Conservation (phyloP, 53 echinoderm and acorn worm species). For the Arbacia lixula region DNA sequence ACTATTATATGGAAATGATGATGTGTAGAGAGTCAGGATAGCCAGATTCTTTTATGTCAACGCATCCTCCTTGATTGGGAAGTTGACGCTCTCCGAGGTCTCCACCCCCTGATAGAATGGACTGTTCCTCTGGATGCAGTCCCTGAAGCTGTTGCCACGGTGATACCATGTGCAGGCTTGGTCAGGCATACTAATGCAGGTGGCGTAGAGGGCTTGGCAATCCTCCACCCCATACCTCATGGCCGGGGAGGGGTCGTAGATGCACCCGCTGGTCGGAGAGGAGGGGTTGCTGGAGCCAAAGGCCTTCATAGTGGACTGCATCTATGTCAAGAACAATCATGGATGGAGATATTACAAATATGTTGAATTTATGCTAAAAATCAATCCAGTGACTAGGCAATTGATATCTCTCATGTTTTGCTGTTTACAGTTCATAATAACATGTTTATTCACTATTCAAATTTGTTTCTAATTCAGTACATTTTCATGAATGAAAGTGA, state of each 20-base stretch:
- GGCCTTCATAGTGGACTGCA: slow-evolving; percentile 17
- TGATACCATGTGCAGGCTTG: slow-evolving; percentile 75
- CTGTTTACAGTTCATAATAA: too few species aligned
- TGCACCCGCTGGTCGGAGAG: slow-evolving; percentile 41
- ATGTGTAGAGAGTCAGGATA: too few species aligned
- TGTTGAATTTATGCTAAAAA: too few species aligned
- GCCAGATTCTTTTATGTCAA: slow-evolving; percentile 19
- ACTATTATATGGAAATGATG: too few species aligned
- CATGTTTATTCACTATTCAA: too few species aligned
- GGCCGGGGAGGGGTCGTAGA: slow-evolving; percentile 48
- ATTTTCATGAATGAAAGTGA: too few species aligned
- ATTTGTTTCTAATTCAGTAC: too few species aligned
- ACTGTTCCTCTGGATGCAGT: slow-evolving; percentile 63
- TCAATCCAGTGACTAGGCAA: too few species aligned
- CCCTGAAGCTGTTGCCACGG: slow-evolving; percentile 55
- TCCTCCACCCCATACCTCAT: slow-evolving; percentile 53
- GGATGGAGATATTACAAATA: too few species aligned
- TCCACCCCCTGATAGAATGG: slow-evolving; percentile 48
- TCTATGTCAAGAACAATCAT: background rate
- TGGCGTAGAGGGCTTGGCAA: slow-evolving; percentile 81
- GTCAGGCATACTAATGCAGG: slow-evolving; percentile 59
- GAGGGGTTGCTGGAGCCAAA: background rate
- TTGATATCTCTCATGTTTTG: too few species aligned
- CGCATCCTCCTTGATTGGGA: slow-evolving; percentile 28
- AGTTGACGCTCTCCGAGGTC: slow-evolving; percentile 15